These are phyloP conservation scores for Chamaedrilus cognettii DNA, from an alignment of 2,888 invertebrate genomes.

Conservation along the genomic window DNA sequence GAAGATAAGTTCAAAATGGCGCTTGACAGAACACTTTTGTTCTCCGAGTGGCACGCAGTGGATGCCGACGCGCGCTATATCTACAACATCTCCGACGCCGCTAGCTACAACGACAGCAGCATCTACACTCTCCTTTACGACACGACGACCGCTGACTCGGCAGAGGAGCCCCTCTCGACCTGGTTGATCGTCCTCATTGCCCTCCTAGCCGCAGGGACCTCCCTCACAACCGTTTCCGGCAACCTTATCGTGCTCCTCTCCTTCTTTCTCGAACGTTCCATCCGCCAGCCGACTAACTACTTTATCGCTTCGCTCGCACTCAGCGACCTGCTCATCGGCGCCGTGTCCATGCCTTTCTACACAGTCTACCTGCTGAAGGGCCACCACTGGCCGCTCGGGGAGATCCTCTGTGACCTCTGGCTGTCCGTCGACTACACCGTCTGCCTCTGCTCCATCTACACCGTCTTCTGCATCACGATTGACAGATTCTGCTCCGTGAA, in stretches of 20 bases:
- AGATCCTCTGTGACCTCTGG: constrained; percentile 96
- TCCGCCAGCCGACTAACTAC: constrained; percentile 89
- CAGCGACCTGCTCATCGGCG: constrained; percentile 96
- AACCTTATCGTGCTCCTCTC: constrained; percentile 94
- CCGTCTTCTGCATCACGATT: constrained; percentile 96
- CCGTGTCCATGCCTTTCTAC: constrained; percentile 72
- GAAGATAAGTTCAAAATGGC: too few species aligned
- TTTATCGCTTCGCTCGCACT: constrained; percentile 98
- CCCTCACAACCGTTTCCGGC: constrained; percentile 86
- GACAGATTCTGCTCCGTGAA: constrained; percentile 99
- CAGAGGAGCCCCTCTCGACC: neutral
- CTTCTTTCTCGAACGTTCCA: constrained; percentile 88
- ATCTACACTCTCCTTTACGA: too few species aligned
- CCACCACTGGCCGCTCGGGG: constrained; percentile 91
- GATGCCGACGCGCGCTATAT: too few species aligned
- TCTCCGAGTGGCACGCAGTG: too few species aligned
- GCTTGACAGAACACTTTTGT: too few species aligned
- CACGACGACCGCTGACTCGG: too few species aligned
- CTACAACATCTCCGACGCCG: too few species aligned
- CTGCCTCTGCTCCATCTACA: constrained; percentile 94
- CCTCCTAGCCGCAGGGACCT: constrained; percentile 81
- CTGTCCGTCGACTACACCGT: constrained; percentile 98
- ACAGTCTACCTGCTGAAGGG: constrained; percentile 96
- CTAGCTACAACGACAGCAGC: too few species aligned
- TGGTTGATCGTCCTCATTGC: constrained; percentile 91